Conservation (phyloP, 2,113 vertebrate species). For the Eurystomus gularis region DNA sequence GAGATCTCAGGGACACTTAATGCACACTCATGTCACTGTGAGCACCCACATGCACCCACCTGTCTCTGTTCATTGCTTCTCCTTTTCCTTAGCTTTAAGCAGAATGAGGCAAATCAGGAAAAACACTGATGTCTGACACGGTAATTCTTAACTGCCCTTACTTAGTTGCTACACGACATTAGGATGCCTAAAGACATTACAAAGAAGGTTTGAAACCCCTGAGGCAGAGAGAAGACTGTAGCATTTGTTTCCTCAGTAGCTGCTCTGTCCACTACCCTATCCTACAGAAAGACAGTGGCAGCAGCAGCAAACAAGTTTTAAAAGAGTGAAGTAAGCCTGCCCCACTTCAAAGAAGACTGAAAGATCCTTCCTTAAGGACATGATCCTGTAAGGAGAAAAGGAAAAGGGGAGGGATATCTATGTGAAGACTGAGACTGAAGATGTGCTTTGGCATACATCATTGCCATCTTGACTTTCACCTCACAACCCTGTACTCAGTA, state of each 20-base stretch:
- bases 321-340: neutral
- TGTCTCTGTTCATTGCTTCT: neutral
- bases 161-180: neutral
- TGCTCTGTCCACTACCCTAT: neutral
- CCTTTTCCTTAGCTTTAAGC: neutral
- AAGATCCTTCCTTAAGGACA: neutral
- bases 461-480: neutral
- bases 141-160: neutral
- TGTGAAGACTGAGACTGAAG: neutral
- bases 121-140: neutral
- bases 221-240: neutral
- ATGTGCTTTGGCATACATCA: neutral
- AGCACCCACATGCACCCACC: neutral
- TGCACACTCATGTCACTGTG: neutral
- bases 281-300: neutral
- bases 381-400: neutral
- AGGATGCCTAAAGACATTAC: neutral
- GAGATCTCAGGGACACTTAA: neutral
- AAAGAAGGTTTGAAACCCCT: neutral
- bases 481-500: neutral
- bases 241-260: neutral
- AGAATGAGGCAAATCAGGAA: neutral
- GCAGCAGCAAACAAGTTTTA: neutral
- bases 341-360: neutral
- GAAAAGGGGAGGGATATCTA: neutral